Evolutionary conservation across 2,888 invertebrate genomes (phyloP).

Genomic region (Eupithecia centaureata): DNA sequence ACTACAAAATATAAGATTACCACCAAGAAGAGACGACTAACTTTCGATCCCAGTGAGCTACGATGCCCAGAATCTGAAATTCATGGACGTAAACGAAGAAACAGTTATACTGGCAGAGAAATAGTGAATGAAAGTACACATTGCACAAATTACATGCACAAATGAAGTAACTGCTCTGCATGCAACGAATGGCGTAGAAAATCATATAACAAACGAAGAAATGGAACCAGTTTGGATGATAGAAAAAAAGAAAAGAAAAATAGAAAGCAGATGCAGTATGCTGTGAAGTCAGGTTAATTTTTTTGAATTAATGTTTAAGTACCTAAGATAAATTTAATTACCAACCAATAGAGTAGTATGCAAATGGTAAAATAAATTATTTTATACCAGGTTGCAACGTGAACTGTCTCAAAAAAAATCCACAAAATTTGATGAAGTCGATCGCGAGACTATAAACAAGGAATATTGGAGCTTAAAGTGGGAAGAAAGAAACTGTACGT

Average conservation of each 20-base stretch:
- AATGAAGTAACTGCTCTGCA: background rate
- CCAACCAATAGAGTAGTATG: background rate
- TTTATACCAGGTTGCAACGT: background rate
- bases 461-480: conserved; percentile 4
- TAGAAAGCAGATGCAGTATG: conserved; percentile 2
- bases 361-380: conserved; percentile 1
- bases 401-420: background rate
- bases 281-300: conserved; percentile 2
- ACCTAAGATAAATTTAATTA: background rate
- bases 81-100: background rate
- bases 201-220: background rate
- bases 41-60: background rate
- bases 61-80: conserved; percentile 4
- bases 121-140: conserved; percentile 1
- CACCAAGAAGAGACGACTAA: conserved; percentile 5
- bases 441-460: conserved; percentile 8
- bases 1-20: background rate
- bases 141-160: no score
- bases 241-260: conserved; percentile 2
- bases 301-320: background rate
- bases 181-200: conserved; percentile 1
- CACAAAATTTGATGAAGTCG: background rate
- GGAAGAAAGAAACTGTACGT: conserved; percentile 3
- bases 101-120: background rate
- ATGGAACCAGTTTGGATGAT: background rate